phyloP scores from a whole-genome alignment of 2,888 invertebrate species.

The Pyrocoelia pectoralis region DNA sequence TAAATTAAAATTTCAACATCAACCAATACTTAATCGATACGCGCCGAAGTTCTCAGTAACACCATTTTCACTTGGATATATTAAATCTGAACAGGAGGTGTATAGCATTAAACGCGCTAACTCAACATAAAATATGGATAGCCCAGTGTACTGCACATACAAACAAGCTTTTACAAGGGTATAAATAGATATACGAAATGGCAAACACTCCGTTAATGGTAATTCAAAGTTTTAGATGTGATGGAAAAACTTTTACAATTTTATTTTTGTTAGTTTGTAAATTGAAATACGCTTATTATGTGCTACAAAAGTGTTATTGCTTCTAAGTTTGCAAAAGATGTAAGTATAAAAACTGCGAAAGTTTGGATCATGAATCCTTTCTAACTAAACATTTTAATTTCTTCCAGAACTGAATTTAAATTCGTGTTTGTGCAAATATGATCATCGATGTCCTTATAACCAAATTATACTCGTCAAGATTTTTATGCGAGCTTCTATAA shows the following conservation, averaged over 20 bases:
- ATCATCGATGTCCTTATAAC: too few relatives aligned
- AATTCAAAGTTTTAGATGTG: conserved; percentile 27
- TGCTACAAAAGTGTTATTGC: conserved; percentile 13
- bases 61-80: conserved; percentile 23
- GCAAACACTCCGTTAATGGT: conserved; percentile 30
- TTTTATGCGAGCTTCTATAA: too few relatives aligned
- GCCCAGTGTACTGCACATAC: conserved; percentile 2
- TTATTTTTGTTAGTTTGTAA: conserved; percentile 26
- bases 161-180: conserved; percentile 6
- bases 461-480: too few relatives aligned
- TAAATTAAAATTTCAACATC: conserved; percentile 7
- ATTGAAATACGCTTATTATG: conserved; percentile 21
- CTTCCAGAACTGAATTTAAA: not conserved
- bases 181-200: conserved; percentile 16
- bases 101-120: conserved; percentile 18
- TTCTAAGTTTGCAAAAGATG: not conserved
- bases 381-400: not conserved
- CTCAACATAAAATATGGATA: conserved; percentile 22
- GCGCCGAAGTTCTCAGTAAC: conserved; percentile 9
- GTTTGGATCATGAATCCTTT: not conserved
- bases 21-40: conserved; percentile 6
- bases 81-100: conserved; percentile 25
- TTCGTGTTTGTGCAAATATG: too few relatives aligned
- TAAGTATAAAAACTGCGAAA: not conserved
- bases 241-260: conserved; percentile 34